These are phyloP conservation scores for Phocides pigmalion DNA, from an alignment of 1,140 invertebrate species.

Conservation along the genomic window DNA sequence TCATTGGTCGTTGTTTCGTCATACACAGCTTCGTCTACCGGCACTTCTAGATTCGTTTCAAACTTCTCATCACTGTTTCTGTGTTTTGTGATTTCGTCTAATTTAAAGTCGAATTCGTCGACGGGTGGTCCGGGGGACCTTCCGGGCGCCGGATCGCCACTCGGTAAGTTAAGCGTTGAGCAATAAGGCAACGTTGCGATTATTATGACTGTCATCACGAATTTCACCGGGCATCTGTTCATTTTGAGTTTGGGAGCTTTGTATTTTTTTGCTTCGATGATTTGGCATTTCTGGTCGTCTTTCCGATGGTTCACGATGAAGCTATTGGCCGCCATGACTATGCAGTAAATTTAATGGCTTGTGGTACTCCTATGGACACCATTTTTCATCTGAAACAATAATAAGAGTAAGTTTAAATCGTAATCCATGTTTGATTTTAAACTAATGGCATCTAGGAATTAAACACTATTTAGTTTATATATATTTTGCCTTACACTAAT, in stretches of 20 bases:
- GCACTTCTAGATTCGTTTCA: conserved; percentile 46
- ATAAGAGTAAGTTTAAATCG: not conserved
- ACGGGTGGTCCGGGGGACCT: conserved; percentile 72
- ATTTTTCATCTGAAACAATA: conserved; percentile 20
- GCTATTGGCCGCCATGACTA: conserved; percentile 10
- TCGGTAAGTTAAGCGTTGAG: conserved; percentile 65
- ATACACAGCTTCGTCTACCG: conserved; percentile 51
- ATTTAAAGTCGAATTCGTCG: conserved; percentile 22
- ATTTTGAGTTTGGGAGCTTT: conserved; percentile 54
- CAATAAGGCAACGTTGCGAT: conserved; percentile 67
- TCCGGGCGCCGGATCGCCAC: conserved; percentile 71
- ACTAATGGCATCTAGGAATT: no score
- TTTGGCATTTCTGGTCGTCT: conserved; percentile 32
- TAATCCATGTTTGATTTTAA: no score
- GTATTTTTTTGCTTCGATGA: conserved; percentile 25
- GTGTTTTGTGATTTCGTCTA: conserved; percentile 31
- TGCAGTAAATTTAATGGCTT: not conserved
- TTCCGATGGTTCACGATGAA: not conserved
- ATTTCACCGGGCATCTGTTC: conserved; percentile 49
- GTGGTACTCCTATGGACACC: not conserved
- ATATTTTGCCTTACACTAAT: no score
- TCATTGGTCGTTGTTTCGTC: conserved; percentile 63
- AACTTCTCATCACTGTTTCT: conserved; percentile 29
- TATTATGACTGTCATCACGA: conserved; percentile 53
- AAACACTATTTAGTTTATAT: no score